Evolutionary conservation across 2,797 vertebrate genomes (phyloP), one percentile per base, ranked within the genome.

Genomic region (Gobionotothen gibberifrons): DNA sequence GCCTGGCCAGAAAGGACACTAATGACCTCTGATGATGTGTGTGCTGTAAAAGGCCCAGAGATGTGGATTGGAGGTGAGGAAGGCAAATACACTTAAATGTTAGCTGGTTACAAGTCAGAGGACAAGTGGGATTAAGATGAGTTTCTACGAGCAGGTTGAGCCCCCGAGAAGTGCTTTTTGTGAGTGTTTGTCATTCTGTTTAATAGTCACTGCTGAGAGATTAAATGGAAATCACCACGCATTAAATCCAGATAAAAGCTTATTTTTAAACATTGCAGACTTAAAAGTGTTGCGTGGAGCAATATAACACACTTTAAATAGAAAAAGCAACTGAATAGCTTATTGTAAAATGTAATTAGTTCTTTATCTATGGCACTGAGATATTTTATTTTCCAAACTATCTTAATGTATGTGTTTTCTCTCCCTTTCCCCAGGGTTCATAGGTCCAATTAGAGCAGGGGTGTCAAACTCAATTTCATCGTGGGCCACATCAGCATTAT

Each of bases 1-100:
- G 70, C 73, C 83, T 52, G 76, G 48, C 26, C 69, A 43, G 69
- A 76, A 29, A 69, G 54, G 22, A 47, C 75, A 54, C 82, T 88
- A 87, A 91, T 83, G 86, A 83, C 66, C 78, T 64, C 19, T 77
- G 82, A 82, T 84, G 83, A 78, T 60, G 81, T 62, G 67, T 58
- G 48, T 3, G 44, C 65, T 66, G 59, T 71, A 69, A 70, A 10
- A 16, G 67, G 19, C n/a, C 53, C 44, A 29, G 9, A 71, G 76
- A 86, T 87, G 87, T 83, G 85, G 82, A 91, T 86, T 91, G 77
- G 55, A 77, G 64, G 79, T 64, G 78, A 89, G 61, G 61, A 72
- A 56, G 69, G 63, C 60, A 86, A 87, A 90, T 75, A 81, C 72
- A 66, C 75, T 75, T 32, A 76, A 51, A 52, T 59, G 65, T 76